Base-by-base conservation (phyloP, 1,140 invertebrate genomes). In the Caenorhabditis tropicalis region DNA sequence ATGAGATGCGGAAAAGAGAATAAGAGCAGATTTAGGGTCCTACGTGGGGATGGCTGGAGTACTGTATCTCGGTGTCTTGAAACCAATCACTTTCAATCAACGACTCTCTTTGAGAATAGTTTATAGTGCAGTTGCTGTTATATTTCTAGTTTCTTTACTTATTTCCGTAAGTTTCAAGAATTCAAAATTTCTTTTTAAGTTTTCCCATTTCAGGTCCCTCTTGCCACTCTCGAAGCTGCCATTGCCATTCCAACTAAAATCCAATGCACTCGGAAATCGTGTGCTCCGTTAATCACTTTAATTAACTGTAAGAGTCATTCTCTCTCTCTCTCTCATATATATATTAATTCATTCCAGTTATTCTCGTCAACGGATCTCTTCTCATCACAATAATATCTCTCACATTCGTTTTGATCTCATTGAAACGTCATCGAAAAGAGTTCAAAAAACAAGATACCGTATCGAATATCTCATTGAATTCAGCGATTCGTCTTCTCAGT, bases 31-130 rank as follows among this genome's bases (percentile, higher is more conserved):
- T 65, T 19, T 19, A 74, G 65, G 65, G 5, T 74, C 65, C 3
- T 74, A 74, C n/a, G 65, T 74, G 9, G 65, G 65, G 16, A 74
- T 74, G 65, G 65, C 65, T 74, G 36, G 36, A 24, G 27, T 74
- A 27, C 36, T 74, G 33, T 74, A 74, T 19, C 33, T 74, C 7
- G 65, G 65, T 21, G 65, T 74, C 12, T 12, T 74, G 10, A 74
- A 74, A 4, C 65, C 65, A 4, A 43, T 74, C 5, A n/a, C 65
- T 21, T 74, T 74, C 36, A 43, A 74, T 74, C 65, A 74, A 74
- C 9, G 24, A 0, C n/a, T 74, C 7, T 19, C 36, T 15, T 74
- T 74, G 43, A 33, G 65, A 12, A 10, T 43, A 0, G 36, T 74
- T 12, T 74, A 74, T 31, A 10, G 10, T 3, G 65, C 65, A 12